phyloP scores from a whole-genome alignment of 1,140 invertebrate genomes.

The Babylonia areolata region DNA sequence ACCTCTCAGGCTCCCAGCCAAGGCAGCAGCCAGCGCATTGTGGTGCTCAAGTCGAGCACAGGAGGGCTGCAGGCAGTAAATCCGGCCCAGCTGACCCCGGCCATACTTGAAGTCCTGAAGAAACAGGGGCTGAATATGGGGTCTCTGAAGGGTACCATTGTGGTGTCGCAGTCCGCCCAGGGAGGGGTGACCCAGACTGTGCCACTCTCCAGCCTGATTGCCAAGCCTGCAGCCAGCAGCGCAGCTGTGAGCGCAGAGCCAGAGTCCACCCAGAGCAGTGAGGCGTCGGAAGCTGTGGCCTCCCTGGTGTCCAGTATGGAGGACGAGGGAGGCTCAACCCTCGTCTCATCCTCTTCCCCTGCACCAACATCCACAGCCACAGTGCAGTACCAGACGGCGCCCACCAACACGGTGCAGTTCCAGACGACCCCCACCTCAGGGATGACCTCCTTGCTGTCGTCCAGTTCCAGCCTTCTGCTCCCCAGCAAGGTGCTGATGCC shows the following conservation, averaged over 20 bases:
- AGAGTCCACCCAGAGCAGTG: conserved; percentile 31
- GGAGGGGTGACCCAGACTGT: neutral
- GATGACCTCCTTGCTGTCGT: conserved; percentile 2
- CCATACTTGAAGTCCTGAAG: conserved; percentile 30
- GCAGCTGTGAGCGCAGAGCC: neutral
- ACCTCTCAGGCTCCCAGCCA: neutral
- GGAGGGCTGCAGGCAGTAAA: conserved; percentile 34
- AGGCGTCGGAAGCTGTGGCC: conserved; percentile 30
- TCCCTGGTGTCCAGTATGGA: conserved; percentile 34
- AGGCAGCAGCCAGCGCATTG: conserved; percentile 14
- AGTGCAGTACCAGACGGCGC: neutral
- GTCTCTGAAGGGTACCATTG: conserved; percentile 1
- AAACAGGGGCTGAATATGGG: conserved; percentile 30
- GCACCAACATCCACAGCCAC: neutral
- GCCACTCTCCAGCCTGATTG: conserved; percentile 6
- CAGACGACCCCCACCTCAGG: neutral
- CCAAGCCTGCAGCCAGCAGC: conserved; percentile 5
- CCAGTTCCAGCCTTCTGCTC: neutral
- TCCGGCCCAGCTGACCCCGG: conserved; percentile 1
- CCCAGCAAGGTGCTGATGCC: neutral
- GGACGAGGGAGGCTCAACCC: neutral
- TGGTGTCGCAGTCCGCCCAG: neutral
- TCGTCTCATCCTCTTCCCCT: neutral
- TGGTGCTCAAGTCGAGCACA: conserved; percentile 25
- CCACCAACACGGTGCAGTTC: neutral